Percentiles rank a stretch among this genome's conserved stretches.
Evolutionary conservation across 2,113 vertebrate species (phyloP).

Genomic region (Phasianus colchicus): DNA sequence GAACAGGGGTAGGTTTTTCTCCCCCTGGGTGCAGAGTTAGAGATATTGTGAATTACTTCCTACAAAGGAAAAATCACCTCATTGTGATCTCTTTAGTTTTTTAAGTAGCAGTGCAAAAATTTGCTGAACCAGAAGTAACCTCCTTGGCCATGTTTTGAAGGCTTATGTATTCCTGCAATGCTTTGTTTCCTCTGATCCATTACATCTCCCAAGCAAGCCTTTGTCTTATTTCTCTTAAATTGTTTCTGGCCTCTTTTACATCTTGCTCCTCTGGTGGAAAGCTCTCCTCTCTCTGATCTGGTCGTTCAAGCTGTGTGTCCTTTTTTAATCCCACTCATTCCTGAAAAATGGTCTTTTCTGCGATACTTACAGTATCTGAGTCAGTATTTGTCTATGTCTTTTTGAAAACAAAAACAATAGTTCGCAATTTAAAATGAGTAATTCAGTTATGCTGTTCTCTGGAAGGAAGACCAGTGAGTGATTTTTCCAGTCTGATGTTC

Average conservation of each 20-base stretch:
- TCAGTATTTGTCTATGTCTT: constrained; percentile 40
- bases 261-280: not conserved
- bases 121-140: not conserved
- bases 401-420: constrained; percentile 16
- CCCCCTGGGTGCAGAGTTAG: not conserved
- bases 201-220: not conserved
- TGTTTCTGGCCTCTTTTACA: not conserved
- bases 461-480: not conserved
- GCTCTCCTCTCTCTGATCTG: constrained; percentile 2
- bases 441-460: not conserved
- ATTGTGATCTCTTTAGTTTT: not conserved
- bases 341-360: constrained; percentile 35
- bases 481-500: not conserved
- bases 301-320: not conserved
- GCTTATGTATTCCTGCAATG: fast-evolving
- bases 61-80: not conserved
- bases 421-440: not conserved
- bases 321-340: constrained; percentile 21
- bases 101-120: not conserved
- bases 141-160: not conserved
- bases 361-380: constrained; percentile 26
- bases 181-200: not conserved
- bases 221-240: not conserved
- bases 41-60: not conserved
- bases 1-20: not conserved